Base-by-base conservation (phyloP, 2,888 invertebrate species). In the Mythimna lalbum region DNA sequence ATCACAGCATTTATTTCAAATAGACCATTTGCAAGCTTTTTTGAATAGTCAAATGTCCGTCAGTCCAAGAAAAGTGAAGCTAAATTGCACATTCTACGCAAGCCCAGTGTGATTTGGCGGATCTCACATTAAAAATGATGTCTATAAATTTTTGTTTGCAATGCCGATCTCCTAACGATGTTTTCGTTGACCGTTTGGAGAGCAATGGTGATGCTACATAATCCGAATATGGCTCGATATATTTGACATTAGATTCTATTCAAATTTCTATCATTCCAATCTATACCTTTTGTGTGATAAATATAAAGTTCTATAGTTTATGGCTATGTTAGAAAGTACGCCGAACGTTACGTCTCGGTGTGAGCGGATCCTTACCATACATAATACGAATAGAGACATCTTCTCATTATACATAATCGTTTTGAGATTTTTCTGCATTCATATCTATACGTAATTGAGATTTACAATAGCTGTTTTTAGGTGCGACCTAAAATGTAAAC, bases 391-490 rank as follows among this genome's bases (percentile, higher is more conserved):
- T 82, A 75, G 75, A 84, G 84, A 69, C 81, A 76, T 81, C 81
- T 84, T 83, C 81, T 80, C 84, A 81, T 81, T 76, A 80, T 82
- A 80, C 77, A 80, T 82, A 83, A 85, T 81, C 71, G 77, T 81
- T 81, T 77, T 65, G 79, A 78, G 78, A 78, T 84, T 83, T 82
- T 85, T 79, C 78, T 68, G 67, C 73, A 49, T 79, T 74, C 79
- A 85, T 84, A 85, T 88, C 84, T 85, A 55, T 76, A 59, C 59
- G 76, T 86, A 86, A 87, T 87, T 87, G 78, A 67, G 62, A 80
- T 78, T 81, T 78, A 90, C 87, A 90, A 89, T 89, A 86, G 89
- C 57, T 75, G 78, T 83, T 75, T 69, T 73, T 61, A 73, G 55
- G 31, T 78, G 63, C 73, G 80, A 74, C 77, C 80, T 71, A 76